Evolutionary conservation across 2,888 invertebrate genomes (phyloP).

Genomic region (Pediacus dermestoides): DNA sequence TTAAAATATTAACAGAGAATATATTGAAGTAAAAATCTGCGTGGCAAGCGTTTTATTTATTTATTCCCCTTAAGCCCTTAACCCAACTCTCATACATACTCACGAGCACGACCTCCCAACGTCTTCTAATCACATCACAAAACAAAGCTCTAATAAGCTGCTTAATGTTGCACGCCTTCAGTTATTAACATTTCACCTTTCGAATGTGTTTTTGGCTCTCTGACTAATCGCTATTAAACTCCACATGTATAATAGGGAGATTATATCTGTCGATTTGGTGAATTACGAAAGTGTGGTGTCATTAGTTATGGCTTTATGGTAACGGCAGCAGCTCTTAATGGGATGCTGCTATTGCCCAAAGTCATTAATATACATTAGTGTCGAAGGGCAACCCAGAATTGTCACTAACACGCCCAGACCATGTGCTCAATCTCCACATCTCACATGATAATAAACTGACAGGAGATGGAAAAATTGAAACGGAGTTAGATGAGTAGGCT

Average conservation of each 20-base stretch:
- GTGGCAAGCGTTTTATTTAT: slow-evolving; percentile 2
- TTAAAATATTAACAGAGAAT: slow-evolving; percentile 52
- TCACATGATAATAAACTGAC: no score
- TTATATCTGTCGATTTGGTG: slow-evolving; percentile 25
- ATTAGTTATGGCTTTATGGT: slow-evolving; percentile 30
- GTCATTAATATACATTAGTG: slow-evolving; percentile 38
- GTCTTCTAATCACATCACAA: no score
- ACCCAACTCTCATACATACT: slow-evolving; percentile 7
- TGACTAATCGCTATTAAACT: slow-evolving; percentile 21
- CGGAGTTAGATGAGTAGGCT: no score
- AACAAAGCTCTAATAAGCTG: no score
- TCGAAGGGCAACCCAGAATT: slow-evolving; percentile 32
- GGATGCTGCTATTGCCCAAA: slow-evolving; percentile 25
- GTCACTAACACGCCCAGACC: slow-evolving; percentile 29
- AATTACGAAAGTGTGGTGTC: slow-evolving; percentile 24
- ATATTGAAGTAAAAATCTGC: slow-evolving; percentile 32
- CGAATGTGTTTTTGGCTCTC: no score
- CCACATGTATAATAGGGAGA: no score
- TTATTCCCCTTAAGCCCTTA: slow-evolving; percentile 1
- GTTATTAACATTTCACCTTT: slow-evolving; percentile 16
- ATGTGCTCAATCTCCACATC: slow-evolving; percentile 18
- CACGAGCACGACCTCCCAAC: no score
- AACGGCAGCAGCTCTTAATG: slow-evolving; percentile 32
- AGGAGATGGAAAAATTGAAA: no score
- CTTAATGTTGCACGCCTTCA: no score